Conservation (phyloP, 2,888 invertebrate genomes). For the Oegoconia quadripuncta region DNA sequence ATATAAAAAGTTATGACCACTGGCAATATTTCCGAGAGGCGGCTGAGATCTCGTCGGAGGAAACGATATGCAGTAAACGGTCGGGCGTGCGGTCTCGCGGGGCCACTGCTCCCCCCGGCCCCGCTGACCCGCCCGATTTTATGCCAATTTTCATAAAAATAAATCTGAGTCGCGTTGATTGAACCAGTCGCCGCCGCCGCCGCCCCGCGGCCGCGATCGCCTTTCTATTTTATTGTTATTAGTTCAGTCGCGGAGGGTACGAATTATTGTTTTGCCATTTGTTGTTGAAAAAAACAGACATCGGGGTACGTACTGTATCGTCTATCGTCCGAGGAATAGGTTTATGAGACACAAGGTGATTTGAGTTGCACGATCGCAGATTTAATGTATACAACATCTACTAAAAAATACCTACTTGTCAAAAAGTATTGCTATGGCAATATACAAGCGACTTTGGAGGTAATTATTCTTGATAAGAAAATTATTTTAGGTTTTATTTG, state of each 20-base stretch:
- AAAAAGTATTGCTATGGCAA: too few relatives aligned
- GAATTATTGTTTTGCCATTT: slow-evolving; percentile 77
- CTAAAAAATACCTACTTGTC: slow-evolving; percentile 14
- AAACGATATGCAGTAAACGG: slow-evolving; percentile 79
- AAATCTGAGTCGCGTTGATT: slow-evolving; percentile 77
- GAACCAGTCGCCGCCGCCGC: slow-evolving; percentile 76
- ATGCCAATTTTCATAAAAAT: slow-evolving; percentile 80
- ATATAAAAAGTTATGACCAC: slow-evolving; percentile 79
- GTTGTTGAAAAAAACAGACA: slow-evolving; percentile 59
- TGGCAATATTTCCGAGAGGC: slow-evolving; percentile 72
- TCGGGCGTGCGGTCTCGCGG: slow-evolving; percentile 75
- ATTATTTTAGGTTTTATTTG: too few relatives aligned
- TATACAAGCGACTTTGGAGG: too few relatives aligned
- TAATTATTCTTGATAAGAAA: too few relatives aligned
- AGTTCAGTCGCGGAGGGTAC: slow-evolving; percentile 71
- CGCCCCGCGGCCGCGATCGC: slow-evolving; percentile 64
- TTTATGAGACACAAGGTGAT: slow-evolving; percentile 40
- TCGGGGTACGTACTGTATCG: slow-evolving; percentile 24
- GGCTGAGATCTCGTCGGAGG: slow-evolving; percentile 50
- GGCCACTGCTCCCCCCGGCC: slow-evolving; percentile 60
- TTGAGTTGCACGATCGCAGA: slow-evolving; percentile 12
- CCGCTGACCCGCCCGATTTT: slow-evolving; percentile 74
- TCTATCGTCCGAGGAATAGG: slow-evolving; percentile 35
- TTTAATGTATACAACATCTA: neutral
- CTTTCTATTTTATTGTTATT: slow-evolving; percentile 79